Conservation (phyloP, 2,797 vertebrate species). For the Brachyrhaphis roseni region DNA sequence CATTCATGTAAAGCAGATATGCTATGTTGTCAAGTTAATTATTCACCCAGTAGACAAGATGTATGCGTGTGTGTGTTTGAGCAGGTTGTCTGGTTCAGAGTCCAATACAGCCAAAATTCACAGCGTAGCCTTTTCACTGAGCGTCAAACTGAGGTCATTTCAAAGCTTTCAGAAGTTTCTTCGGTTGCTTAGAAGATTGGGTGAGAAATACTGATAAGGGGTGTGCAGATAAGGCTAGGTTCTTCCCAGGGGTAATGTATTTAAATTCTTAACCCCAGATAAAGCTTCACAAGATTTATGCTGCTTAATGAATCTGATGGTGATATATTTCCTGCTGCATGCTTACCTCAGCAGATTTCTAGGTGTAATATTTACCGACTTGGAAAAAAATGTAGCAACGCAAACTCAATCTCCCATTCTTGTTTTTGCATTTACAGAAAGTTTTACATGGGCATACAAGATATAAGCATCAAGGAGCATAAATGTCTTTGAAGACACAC, state of each 20-base stretch:
- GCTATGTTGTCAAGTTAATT: conserved; percentile 40
- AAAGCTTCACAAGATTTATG: conserved; percentile 17
- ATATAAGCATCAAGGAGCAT: background rate
- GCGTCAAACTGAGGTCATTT: conserved; percentile 25
- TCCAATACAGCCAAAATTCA: conserved; percentile 53
- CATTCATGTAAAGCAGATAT: conserved; percentile 13
- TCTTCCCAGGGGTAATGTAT: conserved; percentile 7
- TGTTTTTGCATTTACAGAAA: background rate
- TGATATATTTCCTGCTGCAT: conserved; percentile 32
- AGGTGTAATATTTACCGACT: conserved; percentile 54
- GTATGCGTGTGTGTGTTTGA: background rate
- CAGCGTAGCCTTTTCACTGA: conserved; percentile 37
- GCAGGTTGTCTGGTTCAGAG: conserved; percentile 53
- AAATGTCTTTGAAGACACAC: background rate
- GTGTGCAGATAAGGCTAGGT: conserved; percentile 6
- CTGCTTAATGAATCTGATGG: conserved; percentile 16
- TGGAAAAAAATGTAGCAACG: conserved; percentile 30
- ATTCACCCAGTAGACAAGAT: conserved; percentile 38
- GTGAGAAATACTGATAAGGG: conserved; percentile 4
- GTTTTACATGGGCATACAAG: background rate
- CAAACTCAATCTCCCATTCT: background rate
- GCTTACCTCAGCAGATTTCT: conserved; percentile 11
- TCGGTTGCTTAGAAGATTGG: background rate
- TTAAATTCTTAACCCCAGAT: conserved; percentile 32
- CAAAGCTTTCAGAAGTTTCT: conserved; percentile 5